Conservation (phyloP, 2,113 vertebrate genomes). For the Gymnorhina tibicen region DNA sequence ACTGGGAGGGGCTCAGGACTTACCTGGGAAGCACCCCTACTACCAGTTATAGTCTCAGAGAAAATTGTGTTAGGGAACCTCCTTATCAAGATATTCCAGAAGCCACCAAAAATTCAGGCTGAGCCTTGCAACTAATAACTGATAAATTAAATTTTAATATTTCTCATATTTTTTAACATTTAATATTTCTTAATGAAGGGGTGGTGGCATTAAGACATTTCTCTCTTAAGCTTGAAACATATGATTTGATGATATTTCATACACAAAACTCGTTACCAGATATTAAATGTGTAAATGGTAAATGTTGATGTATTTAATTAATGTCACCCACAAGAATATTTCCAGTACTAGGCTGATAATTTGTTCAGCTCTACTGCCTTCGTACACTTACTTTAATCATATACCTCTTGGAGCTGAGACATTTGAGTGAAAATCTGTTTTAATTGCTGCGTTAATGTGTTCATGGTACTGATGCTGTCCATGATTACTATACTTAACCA, state of each 20-base stretch:
- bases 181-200: neutral
- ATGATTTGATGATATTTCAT: neutral
- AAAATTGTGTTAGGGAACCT: neutral
- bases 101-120: neutral
- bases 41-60: neutral
- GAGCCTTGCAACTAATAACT: neutral
- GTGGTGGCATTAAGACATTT: neutral
- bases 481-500: neutral
- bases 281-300: neutral
- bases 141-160: neutral
- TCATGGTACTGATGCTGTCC: neutral
- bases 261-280: neutral
- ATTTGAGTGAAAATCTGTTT: neutral
- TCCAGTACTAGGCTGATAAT: neutral
- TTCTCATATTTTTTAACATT: neutral
- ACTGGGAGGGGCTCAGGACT: neutral
- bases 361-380: neutral
- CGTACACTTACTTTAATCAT: neutral
- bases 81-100: neutral
- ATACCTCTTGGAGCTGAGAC: neutral
- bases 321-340: neutral
- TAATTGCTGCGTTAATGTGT: neutral
- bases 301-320: slow-evolving; percentile 2
- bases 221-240: neutral
- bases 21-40: neutral